Evolutionary conservation across 2,797 vertebrate species (phyloP).

Genomic region (Pipistrellus pipistrellus): DNA sequence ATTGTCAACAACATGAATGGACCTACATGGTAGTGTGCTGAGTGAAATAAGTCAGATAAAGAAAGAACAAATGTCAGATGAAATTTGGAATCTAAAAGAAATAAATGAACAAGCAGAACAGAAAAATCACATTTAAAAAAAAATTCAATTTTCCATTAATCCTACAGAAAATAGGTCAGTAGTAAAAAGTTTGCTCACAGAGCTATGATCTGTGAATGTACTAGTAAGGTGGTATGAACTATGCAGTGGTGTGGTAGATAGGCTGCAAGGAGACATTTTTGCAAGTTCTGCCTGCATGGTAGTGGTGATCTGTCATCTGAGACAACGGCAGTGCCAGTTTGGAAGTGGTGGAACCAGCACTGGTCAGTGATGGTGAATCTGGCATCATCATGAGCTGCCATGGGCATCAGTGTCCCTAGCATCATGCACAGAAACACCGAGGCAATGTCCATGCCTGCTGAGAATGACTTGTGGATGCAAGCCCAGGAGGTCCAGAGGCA

Average conservation of each 20-base stretch:
- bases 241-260: neutral
- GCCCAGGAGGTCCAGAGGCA: neutral
- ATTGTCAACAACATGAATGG: neutral
- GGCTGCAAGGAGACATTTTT: neutral
- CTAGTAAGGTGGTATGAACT: neutral
- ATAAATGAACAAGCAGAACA: neutral
- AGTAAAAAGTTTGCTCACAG: constrained; percentile 15
- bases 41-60: neutral
- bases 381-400: neutral
- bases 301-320: neutral
- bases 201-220: neutral
- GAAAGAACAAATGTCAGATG: neutral
- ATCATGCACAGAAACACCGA: neutral
- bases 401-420: neutral
- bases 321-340: neutral
- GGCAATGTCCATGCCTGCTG: neutral
- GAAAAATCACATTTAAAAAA: neutral
- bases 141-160: constrained; percentile 15
- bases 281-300: neutral
- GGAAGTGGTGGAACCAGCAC: neutral
- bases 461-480: neutral
- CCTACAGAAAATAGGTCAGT: neutral
- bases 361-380: neutral
- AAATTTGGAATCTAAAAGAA: neutral
- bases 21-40: neutral